Evolutionary conservation across 2,888 invertebrate genomes (phyloP), one percentile per base, ranked within the genome.

Genomic region (Fabriciana adippe): DNA sequence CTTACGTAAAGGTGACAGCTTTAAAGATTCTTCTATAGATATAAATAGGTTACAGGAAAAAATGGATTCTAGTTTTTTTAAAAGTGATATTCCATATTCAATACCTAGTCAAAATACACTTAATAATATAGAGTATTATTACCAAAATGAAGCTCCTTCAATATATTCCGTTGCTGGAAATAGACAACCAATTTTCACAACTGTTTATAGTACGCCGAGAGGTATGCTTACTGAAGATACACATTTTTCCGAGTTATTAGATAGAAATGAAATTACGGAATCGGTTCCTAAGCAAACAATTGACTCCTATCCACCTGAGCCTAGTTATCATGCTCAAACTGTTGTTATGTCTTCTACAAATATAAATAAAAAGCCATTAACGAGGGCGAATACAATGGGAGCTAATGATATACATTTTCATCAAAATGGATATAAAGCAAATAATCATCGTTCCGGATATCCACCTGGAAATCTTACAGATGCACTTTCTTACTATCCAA

Each of bases 401-500:
- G 79, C 88, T 45, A 92, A 87, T 66, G 95, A 95, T 72, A 90
- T 93, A 31, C 81, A 86, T 66, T 89, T 87, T 82, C 94, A 81
- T 81, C 94, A 79, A 93, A 95, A 95, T 77, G 95, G 96, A 64
- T 95, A 95, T 79, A 95, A 95, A 87, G 89, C 91, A 53, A 93
- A 94, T 1, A 93, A 94, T 85, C 94, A 95, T 78, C 93, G 95
- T 66, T 92, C 94, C 47, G 95, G 94, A 88, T 96, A 95, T 78
- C 96, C 96, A 53, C 94, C 95, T 1, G 95, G 95, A 5, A 94
- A 94, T 81, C 93, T 97, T 31, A 97, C 96, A 0, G 97, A 97
- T 82, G 96, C 96, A 15, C 88, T 97, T 8, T 96, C 96, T 0
- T 97, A 96, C 77, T 97, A 97, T 84, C 97, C 97, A 1, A 96